phyloP scores from a whole-genome alignment of 2,888 invertebrate genomes.

The Coenonympha arcania region DNA sequence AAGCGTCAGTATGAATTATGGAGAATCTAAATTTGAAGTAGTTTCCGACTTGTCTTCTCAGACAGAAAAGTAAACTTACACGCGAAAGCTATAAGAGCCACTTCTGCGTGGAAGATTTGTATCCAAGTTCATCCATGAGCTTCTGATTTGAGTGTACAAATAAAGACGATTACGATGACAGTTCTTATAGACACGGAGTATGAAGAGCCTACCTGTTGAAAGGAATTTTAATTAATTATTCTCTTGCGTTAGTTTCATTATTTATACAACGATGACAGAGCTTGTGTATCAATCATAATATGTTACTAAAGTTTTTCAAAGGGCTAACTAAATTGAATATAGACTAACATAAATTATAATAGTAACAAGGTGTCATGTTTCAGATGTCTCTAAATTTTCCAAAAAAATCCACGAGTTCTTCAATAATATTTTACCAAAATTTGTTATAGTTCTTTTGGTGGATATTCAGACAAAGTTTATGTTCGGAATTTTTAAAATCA shows the following conservation, averaged over 20 bases:
- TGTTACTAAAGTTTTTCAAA: too few species aligned
- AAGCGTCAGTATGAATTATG: conserved; percentile 52
- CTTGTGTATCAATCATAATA: not conserved
- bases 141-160: conserved; percentile 43
- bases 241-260: not conserved
- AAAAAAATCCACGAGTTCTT: too few species aligned
- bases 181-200: conserved; percentile 53
- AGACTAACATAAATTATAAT: too few species aligned
- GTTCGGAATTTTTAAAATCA: too few species aligned
- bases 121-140: conserved; percentile 1
- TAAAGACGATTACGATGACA: conserved; percentile 52
- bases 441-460: too few species aligned
- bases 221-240: conserved; percentile 22
- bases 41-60: conserved; percentile 39
- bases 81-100: not conserved
- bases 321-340: too few species aligned
- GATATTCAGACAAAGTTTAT: too few species aligned
- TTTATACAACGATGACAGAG: not conserved
- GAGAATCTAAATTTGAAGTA: conserved; percentile 55
- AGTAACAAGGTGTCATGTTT: too few species aligned
- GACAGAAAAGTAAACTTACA: conserved; percentile 10
- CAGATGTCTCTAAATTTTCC: too few species aligned
- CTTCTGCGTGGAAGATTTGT: not conserved
- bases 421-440: too few species aligned
- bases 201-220: conserved; percentile 38